These are phyloP conservation scores for Grammomys dolichurus DNA, from an alignment of 2,113 vertebrate species.

Conservation along the genomic window DNA sequence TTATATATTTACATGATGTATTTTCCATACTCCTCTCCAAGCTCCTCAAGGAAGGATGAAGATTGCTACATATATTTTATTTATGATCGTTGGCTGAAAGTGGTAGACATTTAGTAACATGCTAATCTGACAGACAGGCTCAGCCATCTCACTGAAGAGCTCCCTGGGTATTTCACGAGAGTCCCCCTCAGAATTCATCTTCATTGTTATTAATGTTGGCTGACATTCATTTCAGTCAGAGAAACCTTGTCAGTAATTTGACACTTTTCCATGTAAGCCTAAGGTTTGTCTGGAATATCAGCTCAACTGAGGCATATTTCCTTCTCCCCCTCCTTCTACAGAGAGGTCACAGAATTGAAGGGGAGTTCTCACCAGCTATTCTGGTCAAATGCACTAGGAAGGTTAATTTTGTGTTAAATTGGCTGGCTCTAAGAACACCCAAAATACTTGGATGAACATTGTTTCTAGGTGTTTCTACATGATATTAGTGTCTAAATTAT, in stretches of 20 bases:
- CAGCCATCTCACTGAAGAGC: not conserved
- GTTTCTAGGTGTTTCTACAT: not conserved
- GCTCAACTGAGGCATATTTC: not conserved
- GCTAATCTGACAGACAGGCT: not conserved
- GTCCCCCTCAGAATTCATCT: not conserved
- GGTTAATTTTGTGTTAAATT: not conserved
- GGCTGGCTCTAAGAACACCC: not conserved
- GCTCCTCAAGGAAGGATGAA: not conserved
- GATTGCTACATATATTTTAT: not conserved
- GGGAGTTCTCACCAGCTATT: not conserved
- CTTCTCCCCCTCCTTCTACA: not conserved
- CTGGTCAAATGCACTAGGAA: not conserved
- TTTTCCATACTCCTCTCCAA: not conserved
- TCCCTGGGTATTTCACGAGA: not conserved
- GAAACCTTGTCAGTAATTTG: not conserved
- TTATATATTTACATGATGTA: not conserved
- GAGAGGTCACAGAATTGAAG: not conserved
- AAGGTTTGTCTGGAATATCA: not conserved
- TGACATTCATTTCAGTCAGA: not conserved
- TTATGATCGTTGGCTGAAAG: not conserved
- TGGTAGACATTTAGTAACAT: constrained; percentile 35
- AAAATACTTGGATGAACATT: not conserved
- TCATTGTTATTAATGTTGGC: constrained; percentile 7
- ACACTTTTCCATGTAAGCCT: not conserved
- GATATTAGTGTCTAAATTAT: not conserved